Evolutionary conservation across 2,888 invertebrate species (phyloP).

Genomic region (Plutella xylostella): DNA sequence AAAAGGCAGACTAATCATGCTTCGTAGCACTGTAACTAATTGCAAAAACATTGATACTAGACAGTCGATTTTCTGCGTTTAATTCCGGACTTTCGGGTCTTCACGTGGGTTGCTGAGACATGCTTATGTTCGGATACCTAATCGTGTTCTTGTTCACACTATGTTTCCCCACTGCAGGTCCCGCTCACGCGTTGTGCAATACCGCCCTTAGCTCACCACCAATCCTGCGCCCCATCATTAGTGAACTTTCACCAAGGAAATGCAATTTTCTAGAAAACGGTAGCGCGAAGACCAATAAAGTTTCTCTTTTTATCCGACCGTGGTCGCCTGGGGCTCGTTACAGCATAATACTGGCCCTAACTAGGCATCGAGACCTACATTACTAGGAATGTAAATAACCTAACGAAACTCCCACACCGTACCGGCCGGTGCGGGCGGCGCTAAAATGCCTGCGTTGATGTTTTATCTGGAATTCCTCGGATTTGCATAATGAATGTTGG

Average conservation of each 20-base stretch:
- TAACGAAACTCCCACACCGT: conserved; percentile 26
- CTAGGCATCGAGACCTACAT: conserved; percentile 46
- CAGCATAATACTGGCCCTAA: conserved; percentile 44
- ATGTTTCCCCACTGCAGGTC: background rate
- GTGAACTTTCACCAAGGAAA: conserved; percentile 62
- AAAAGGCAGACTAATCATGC: no score
- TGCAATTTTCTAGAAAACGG: conserved; percentile 67
- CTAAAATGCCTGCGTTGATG: no score
- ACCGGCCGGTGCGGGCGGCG: no score
- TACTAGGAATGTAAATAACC: conserved; percentile 34
- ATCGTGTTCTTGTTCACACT: no score
- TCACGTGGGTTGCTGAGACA: no score
- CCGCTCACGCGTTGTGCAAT: conserved; percentile 30
- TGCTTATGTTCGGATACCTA: no score
- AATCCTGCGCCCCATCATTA: conserved; percentile 56
- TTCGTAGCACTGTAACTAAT: no score
- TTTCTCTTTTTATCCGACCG: conserved; percentile 59
- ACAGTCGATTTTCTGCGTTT: no score
- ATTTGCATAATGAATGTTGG: conserved; percentile 5
- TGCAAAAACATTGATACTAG: no score
- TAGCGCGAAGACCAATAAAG: conserved; percentile 52
- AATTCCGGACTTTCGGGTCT: no score
- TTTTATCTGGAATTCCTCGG: background rate
- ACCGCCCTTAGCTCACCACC: conserved; percentile 37
- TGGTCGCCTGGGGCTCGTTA: conserved; percentile 47